These are phyloP conservation scores for Sylvia atricapilla DNA, from an alignment of 2,113 vertebrate species.

Conservation along the genomic window DNA sequence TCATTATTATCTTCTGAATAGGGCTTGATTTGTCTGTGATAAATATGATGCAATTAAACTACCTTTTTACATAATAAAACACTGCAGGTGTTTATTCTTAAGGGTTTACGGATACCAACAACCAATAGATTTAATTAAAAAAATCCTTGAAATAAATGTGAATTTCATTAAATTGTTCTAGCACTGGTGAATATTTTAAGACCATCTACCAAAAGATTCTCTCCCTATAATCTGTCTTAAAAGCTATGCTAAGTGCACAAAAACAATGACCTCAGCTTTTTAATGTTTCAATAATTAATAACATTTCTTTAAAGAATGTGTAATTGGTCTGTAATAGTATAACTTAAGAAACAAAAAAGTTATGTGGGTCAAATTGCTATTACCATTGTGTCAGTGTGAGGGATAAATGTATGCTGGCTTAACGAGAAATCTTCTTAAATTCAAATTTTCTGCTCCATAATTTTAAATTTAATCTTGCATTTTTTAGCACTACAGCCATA, in stretches of 20 bases:
- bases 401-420: neutral
- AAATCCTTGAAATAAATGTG: slow-evolving; percentile 75
- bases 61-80: slow-evolving; percentile 87
- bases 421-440: neutral
- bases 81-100: slow-evolving; percentile 85
- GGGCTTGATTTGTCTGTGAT: slow-evolving; percentile 84
- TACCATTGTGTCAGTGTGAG: neutral
- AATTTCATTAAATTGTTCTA: slow-evolving; percentile 78
- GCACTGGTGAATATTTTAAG: slow-evolving; percentile 68
- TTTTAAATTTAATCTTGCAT: neutral
- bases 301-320: slow-evolving; percentile 47
- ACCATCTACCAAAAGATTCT: slow-evolving; percentile 48
- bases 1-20: slow-evolving; percentile 85
- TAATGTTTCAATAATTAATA: slow-evolving; percentile 68
- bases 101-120: slow-evolving; percentile 81
- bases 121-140: slow-evolving; percentile 83
- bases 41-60: slow-evolving; percentile 83
- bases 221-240: slow-evolving; percentile 57
- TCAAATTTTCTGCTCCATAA: slow-evolving; percentile 18
- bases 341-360: slow-evolving; percentile 58
- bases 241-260: slow-evolving; percentile 65
- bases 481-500: neutral
- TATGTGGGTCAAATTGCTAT: slow-evolving; percentile 41
- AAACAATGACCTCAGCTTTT: slow-evolving; percentile 66
- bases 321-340: slow-evolving; percentile 50